Evolutionary conservation across 1,140 invertebrate species (phyloP).

Genomic region (Drosophila subpulchrella): DNA sequence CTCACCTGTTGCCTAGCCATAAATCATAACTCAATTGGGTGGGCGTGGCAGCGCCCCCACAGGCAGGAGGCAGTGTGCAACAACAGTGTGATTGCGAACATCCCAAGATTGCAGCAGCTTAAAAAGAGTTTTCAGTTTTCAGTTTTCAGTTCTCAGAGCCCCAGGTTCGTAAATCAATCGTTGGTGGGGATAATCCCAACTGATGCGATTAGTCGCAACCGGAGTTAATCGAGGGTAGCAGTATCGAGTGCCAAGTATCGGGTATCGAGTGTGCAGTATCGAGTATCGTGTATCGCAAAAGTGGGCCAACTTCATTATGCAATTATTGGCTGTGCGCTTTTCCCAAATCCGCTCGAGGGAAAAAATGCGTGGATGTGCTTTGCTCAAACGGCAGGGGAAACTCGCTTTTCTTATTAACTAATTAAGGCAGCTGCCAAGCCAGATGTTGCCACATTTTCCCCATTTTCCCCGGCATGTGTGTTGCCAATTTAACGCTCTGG

Average conservation of each 20-base stretch:
- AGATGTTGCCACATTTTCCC: slow-evolving; percentile 36
- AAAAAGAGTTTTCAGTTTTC: slow-evolving; percentile 6
- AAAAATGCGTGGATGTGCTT: not conserved
- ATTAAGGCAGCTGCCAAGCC: slow-evolving; percentile 46
- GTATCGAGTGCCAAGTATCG: not conserved
- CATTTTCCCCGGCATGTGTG: slow-evolving; percentile 3
- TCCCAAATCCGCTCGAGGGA: not conserved
- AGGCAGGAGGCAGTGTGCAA: not conserved
- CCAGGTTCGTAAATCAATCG: slow-evolving; percentile 38
- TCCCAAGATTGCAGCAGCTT: slow-evolving; percentile 41
- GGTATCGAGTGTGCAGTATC: not conserved
- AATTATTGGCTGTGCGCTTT: slow-evolving; percentile 4
- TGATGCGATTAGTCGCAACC: slow-evolving; percentile 38
- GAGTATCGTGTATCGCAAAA: not conserved
- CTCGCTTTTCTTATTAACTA: slow-evolving; percentile 33
- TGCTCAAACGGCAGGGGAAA: not conserved
- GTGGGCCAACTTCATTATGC: not conserved
- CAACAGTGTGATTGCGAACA: slow-evolving; percentile 29
- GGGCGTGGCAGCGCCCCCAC: slow-evolving; percentile 6
- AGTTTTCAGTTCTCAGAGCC: not conserved
- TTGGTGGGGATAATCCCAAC: slow-evolving; percentile 33
- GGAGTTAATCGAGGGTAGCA: slow-evolving; percentile 15
- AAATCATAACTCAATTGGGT: slow-evolving; percentile 63
- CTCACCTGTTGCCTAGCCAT: slow-evolving; percentile 52
- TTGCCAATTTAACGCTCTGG: slow-evolving; percentile 44